These are phyloP conservation scores for Siniperca obscura DNA, from an alignment of 2,797 vertebrate genomes.

Conservation along the genomic window DNA sequence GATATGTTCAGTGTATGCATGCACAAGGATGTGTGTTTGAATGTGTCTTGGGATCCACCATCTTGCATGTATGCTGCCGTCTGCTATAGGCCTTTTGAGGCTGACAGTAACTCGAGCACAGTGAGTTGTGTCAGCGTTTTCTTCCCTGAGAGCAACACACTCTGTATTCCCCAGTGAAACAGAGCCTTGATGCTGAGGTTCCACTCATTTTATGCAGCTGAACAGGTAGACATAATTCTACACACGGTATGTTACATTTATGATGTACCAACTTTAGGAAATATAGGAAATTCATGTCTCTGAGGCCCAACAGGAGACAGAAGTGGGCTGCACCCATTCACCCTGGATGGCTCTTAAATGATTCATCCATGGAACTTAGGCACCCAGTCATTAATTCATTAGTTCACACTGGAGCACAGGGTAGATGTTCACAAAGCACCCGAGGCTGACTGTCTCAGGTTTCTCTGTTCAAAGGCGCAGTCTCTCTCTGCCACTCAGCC, in stretches of 20 bases:
- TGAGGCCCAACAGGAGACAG: conserved; percentile 25
- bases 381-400: conserved; percentile 78
- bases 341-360: conserved; percentile 70
- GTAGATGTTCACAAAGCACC: conserved; percentile 60
- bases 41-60: conserved; percentile 29
- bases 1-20: neutral
- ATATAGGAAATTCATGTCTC: conserved; percentile 6
- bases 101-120: conserved; percentile 51
- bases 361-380: conserved; percentile 76
- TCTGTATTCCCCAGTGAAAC: conserved; percentile 56
- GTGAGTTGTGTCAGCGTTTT: conserved; percentile 57
- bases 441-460: conserved; percentile 67
- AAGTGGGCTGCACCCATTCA: conserved; percentile 43
- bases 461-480: conserved; percentile 59
- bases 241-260: neutral
- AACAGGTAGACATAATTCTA: conserved; percentile 11
- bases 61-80: conserved; percentile 31
- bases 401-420: conserved; percentile 65
- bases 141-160: conserved; percentile 46
- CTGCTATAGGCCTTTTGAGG: conserved; percentile 33
- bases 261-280: neutral
- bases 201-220: conserved; percentile 35
- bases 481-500: conserved; percentile 48
- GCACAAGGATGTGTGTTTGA: conserved; percentile 17
- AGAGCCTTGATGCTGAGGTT: conserved; percentile 42